phyloP scores from a whole-genome alignment of 2,797 vertebrate species.

The Chlorospingus semifuscus region DNA sequence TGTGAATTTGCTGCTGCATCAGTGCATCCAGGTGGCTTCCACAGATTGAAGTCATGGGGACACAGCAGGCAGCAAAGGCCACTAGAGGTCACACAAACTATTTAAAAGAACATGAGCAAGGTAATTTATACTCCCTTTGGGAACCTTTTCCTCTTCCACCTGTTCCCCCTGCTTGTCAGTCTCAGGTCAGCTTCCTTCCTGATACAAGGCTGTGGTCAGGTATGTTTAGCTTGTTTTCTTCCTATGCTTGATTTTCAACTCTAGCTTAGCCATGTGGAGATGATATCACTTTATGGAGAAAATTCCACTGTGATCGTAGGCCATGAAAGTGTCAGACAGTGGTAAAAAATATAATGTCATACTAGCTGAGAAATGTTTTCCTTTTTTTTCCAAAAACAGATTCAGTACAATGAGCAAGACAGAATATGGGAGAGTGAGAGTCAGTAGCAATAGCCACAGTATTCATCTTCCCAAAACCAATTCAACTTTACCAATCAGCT shows the following conservation, averaged over 20 bases:
- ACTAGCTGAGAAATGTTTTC: conserved; percentile 25
- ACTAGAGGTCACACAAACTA: conserved; percentile 29
- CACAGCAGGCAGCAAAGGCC: conserved; percentile 10
- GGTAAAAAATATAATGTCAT: neutral
- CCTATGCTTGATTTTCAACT: neutral
- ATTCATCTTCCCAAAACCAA: conserved; percentile 42
- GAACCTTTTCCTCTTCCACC: neutral
- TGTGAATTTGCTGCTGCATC: neutral
- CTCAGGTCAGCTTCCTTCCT: neutral
- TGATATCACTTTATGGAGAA: conserved; percentile 26
- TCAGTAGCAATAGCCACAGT: neutral
- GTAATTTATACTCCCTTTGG: neutral
- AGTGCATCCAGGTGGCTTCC: neutral
- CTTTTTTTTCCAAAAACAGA: neutral
- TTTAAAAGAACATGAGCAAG: neutral
- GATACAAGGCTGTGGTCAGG: neutral
- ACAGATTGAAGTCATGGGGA: neutral
- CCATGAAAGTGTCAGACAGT: conserved; percentile 33
- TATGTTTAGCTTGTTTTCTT: neutral
- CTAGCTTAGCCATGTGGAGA: conserved; percentile 29
- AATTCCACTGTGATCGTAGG: conserved; percentile 34
- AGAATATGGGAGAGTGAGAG: neutral
- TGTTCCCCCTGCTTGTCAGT: neutral
- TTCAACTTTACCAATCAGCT: neutral
- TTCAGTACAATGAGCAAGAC: neutral